Conservation (phyloP, 1,140 invertebrate species). For the Penaeus japonicus region DNA sequence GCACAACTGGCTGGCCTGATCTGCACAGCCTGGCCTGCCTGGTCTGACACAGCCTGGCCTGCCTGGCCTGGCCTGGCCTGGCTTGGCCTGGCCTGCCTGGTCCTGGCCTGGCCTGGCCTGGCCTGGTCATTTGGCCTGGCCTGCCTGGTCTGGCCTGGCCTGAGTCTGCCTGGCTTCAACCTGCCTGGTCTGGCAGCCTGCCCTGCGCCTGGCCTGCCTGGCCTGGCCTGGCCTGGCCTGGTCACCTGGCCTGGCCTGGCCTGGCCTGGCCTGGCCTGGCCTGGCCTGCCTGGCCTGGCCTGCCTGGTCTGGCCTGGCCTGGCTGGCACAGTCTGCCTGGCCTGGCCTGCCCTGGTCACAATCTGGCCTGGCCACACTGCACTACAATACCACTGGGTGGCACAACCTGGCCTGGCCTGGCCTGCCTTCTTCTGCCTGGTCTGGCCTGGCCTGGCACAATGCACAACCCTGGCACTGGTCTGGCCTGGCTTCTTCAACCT, state of each 20-base stretch:
- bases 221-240: slow-evolving; percentile 14
- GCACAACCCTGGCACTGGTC: slow-evolving; percentile 54
- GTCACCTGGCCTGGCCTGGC: slow-evolving; percentile 11
- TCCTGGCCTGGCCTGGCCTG: no score
- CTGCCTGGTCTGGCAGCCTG: slow-evolving; percentile 1
- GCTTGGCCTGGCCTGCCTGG: neutral
- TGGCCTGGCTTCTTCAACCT: slow-evolving; percentile 46
- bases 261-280: slow-evolving; percentile 54
- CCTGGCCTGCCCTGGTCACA: slow-evolving; percentile 21
- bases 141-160: neutral
- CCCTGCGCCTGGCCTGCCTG: neutral
- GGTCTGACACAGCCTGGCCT: slow-evolving; percentile 43
- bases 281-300: slow-evolving; percentile 55
- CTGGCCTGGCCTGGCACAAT: slow-evolving; percentile 55
- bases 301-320: slow-evolving; percentile 57
- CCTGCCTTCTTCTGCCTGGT: slow-evolving; percentile 52
- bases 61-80: slow-evolving; percentile 10
- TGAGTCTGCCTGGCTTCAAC: neutral
- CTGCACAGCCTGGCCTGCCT: slow-evolving; percentile 33
- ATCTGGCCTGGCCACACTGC: slow-evolving; percentile 33
- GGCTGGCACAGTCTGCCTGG: slow-evolving; percentile 45
- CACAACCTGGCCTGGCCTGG: slow-evolving; percentile 42
- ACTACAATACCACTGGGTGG: slow-evolving; percentile 3
- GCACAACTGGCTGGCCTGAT: no score
- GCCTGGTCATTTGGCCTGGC: no score